These are phyloP conservation scores for Lepus townsendii DNA, from an alignment of 2,797 vertebrate species.

Conservation along the genomic window DNA sequence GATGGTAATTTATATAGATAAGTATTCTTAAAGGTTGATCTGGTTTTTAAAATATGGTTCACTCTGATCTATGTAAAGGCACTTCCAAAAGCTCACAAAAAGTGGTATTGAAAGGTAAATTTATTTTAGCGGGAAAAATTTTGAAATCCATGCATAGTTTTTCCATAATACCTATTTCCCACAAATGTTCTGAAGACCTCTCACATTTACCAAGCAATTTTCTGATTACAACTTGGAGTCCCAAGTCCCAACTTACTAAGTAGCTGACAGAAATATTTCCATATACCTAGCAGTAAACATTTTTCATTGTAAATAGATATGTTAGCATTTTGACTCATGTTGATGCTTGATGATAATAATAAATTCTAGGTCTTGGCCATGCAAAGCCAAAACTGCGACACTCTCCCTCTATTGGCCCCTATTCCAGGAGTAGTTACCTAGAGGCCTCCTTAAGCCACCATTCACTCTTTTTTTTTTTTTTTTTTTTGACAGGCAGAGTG, in stretches of 20 bases:
- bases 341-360: background rate
- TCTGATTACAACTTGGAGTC: background rate
- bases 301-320: background rate
- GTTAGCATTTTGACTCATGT: background rate
- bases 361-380: background rate
- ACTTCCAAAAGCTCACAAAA: too few relatives aligned
- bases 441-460: background rate
- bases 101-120: too few relatives aligned
- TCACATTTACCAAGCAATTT: background rate
- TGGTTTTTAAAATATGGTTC: background rate
- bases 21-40: background rate
- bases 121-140: too few relatives aligned
- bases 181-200: too few relatives aligned
- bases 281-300: background rate
- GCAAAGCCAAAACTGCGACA: background rate
- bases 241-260: background rate
- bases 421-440: background rate
- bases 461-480: background rate
- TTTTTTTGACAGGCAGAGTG: too few relatives aligned
- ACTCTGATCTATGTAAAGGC: background rate
- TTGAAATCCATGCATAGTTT: too few relatives aligned
- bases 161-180: too few relatives aligned
- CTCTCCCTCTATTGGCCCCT: too few relatives aligned
- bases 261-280: background rate
- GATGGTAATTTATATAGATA: background rate